phyloP scores from a whole-genome alignment of 1,140 invertebrate species.

The Hestina assimilis region DNA sequence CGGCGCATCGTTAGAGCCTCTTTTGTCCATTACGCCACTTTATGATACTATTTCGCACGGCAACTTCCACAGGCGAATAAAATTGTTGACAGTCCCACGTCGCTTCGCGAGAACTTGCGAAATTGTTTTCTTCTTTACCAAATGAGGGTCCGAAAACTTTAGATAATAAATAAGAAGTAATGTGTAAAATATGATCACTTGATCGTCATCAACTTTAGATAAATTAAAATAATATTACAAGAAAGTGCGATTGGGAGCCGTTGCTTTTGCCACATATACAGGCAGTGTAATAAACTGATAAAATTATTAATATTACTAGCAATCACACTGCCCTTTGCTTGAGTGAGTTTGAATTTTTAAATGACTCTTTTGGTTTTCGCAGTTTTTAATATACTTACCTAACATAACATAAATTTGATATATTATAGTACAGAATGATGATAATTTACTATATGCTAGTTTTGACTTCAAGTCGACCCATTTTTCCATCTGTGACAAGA shows the following conservation, averaged over 20 bases:
- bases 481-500: too few relatives aligned
- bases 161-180: slow-evolving; percentile 35
- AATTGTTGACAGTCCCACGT: slow-evolving; percentile 46
- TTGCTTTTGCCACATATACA: too few relatives aligned
- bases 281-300: too few relatives aligned
- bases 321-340: too few relatives aligned
- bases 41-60: slow-evolving; percentile 57
- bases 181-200: slow-evolving; percentile 30
- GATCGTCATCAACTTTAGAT: slow-evolving; percentile 11
- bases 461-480: too few relatives aligned
- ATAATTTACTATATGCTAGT: too few relatives aligned
- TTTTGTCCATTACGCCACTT: slow-evolving; percentile 61
- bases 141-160: slow-evolving; percentile 38
- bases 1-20: slow-evolving; percentile 57
- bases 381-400: too few relatives aligned
- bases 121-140: slow-evolving; percentile 43
- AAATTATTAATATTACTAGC: too few relatives aligned
- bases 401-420: too few relatives aligned
- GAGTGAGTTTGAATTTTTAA: too few relatives aligned
- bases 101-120: slow-evolving; percentile 35
- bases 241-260: neutral
- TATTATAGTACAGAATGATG: too few relatives aligned
- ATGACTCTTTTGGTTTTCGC: too few relatives aligned
- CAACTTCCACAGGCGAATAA: slow-evolving; percentile 45
- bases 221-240: slow-evolving; percentile 12